Percentiles rank a stretch among this genome's conserved stretches.
Conservation (phyloP, 2,113 vertebrate genomes). For the Semnopithecus entellus region DNA sequence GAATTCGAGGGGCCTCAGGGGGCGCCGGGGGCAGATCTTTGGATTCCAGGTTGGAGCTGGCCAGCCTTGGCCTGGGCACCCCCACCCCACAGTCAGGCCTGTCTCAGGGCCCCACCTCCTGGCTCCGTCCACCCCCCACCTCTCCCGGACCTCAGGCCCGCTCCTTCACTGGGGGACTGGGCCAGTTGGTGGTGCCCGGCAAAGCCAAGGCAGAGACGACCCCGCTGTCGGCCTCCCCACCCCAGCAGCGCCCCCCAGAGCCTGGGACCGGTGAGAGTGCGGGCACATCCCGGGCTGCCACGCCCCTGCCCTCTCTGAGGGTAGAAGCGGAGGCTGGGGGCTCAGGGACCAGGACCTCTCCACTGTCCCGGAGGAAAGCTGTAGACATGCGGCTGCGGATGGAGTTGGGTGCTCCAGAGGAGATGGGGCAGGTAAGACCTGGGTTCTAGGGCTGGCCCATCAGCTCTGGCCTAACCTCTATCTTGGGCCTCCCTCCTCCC, state of each 20-base stretch:
- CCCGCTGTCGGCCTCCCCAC: conserved; percentile 53
- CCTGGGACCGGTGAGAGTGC: conserved; percentile 12
- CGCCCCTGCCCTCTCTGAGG: conserved; percentile 58
- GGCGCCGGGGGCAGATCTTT: conserved; percentile 87
- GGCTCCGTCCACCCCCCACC: conserved; percentile 70
- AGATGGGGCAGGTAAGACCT: conserved; percentile 75
- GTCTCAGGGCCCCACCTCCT: conserved; percentile 69
- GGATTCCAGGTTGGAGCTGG: conserved; percentile 86
- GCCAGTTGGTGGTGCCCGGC: conserved; percentile 66
- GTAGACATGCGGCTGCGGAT: conserved; percentile 66
- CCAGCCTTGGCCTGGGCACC: conserved; percentile 65
- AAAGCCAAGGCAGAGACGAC: conserved; percentile 66
- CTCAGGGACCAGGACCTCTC: conserved; percentile 51
- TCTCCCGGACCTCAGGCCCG: conserved; percentile 77
- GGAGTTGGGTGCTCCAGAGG: conserved; percentile 72
- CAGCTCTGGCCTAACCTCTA: not conserved
- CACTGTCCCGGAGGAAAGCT: conserved; percentile 54
- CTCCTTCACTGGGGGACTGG: conserved; percentile 73
- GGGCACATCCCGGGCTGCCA: not conserved
- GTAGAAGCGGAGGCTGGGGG: conserved; percentile 63
- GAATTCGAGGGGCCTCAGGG: conserved; percentile 83
- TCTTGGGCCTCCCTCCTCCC: not conserved
- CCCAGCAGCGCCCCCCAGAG: conserved; percentile 70
- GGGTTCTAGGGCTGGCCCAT: not conserved
- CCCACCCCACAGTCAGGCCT: conserved; percentile 61